phyloP scores from a whole-genome alignment of 2,888 invertebrate genomes.

The Clanis bilineata region DNA sequence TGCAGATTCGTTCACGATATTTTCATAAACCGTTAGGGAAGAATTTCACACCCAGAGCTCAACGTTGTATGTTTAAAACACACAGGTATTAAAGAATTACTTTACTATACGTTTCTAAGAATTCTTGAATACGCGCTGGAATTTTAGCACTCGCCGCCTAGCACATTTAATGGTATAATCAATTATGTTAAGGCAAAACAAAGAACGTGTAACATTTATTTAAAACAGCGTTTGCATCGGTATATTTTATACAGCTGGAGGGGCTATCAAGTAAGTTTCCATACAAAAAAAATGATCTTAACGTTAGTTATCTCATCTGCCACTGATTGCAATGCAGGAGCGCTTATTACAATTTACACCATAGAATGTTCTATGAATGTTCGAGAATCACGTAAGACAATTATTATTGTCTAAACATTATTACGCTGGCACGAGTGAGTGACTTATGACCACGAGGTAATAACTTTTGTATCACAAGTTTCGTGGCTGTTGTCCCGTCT shows the following conservation, averaged over 20 bases:
- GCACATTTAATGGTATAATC: constrained; percentile 13
- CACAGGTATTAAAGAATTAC: neutral
- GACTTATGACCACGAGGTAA: too few species aligned
- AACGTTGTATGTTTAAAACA: neutral
- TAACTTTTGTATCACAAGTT: too few species aligned
- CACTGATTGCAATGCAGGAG: too few species aligned
- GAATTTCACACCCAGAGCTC: neutral
- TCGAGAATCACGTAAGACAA: too few species aligned
- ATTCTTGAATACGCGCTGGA: neutral
- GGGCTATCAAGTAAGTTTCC: too few species aligned
- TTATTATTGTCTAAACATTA: too few species aligned
- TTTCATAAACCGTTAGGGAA: constrained; percentile 15
- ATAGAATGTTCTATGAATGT: too few species aligned
- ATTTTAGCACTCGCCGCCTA: neutral
- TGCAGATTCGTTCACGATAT: constrained; percentile 21
- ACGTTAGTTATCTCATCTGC: too few species aligned
- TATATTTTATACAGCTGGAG: neutral
- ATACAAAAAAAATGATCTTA: too few species aligned
- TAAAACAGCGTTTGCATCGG: neutral
- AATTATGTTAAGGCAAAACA: constrained; percentile 6
- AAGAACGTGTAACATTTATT: constrained; percentile 11
- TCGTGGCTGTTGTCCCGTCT: too few species aligned
- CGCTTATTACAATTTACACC: too few species aligned
- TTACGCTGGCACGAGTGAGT: too few species aligned
- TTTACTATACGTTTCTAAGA: neutral